Base-by-base conservation (phyloP, 2,797 vertebrate genomes). In the Alectoris magna region DNA sequence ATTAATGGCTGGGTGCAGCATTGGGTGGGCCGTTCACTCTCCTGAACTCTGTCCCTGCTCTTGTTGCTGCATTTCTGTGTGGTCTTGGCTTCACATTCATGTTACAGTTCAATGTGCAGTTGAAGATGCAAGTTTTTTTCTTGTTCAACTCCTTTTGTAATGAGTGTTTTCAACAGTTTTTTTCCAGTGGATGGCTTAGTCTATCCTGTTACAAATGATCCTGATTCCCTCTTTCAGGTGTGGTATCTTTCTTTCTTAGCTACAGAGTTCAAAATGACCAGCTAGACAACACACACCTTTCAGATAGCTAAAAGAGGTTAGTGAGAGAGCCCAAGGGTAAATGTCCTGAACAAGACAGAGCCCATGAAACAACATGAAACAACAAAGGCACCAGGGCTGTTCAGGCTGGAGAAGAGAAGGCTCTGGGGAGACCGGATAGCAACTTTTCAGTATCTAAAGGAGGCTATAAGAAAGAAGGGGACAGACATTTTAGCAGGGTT, bases 81-180 rank as follows among this genome's bases (percentile, higher is more conserved):
- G 5, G 4, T 27, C 38, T 29, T 27, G 8, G 14, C 64, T n/a
- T 77, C 10, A 1, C 41, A 44, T 29, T n/a, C 7, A 0, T 0
- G 1, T 51, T 53, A 19, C 8, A 19, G 48, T n/a, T 55, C 13
- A 14, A 16, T 3, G 10, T 11, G 4, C 36, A 59, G n/a, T 41
- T 0, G 1, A 69, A 88, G 38, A 43, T 4, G 16, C 4, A 7
- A 8, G 18, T 43, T 38, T 27, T 36, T 66, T 38, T 70, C 64
- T 74, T 29, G 4, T 41, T 62, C 39, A n/a, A 23, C 2, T 2
- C 3, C 21, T 56, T 60, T 53, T 44, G 8, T 17, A 56, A 39
- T 7, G 11, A 49, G 9, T 9, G 3, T 34, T 34, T 34, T 34
- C 34, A 66, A 23, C 10, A 29, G 14, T 26, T 15, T 27, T 27